These are phyloP conservation scores for Malurus alboscapulatus DNA, from an alignment of 2,113 vertebrate species.

Conservation along the genomic window DNA sequence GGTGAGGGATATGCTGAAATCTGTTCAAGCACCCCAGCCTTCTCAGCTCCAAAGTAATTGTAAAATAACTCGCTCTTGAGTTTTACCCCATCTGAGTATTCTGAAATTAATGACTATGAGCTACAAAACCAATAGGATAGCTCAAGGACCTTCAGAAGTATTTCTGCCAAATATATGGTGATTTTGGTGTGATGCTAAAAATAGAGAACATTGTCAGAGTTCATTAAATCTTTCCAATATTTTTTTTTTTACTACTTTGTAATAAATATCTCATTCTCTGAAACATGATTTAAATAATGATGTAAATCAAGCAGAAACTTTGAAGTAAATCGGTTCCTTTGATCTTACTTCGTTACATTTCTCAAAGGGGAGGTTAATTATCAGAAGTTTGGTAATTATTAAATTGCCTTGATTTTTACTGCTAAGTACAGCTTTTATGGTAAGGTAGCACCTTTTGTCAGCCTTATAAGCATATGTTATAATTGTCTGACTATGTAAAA, in stretches of 20 bases:
- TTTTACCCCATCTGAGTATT: not conserved
- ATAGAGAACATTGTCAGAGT: not conserved
- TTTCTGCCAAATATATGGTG: not conserved
- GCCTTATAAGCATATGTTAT: not conserved
- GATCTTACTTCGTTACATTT: slow-evolving; percentile 48
- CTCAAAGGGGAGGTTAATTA: slow-evolving; percentile 60
- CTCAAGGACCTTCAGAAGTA: not conserved
- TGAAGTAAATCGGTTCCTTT: slow-evolving; percentile 56
- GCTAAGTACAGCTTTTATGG: slow-evolving; percentile 27
- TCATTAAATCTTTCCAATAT: not conserved
- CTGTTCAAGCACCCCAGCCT: not conserved
- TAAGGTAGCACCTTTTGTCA: slow-evolving; percentile 14
- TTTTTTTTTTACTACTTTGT: not conserved
- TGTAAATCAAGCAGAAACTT: slow-evolving; percentile 53
- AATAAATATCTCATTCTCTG: slow-evolving; percentile 35
- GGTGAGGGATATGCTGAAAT: not conserved
- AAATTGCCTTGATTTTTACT: slow-evolving; percentile 47
- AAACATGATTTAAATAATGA: slow-evolving; percentile 55
- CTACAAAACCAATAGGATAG: not conserved
- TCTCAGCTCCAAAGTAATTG: not conserved
- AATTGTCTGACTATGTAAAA: not conserved
- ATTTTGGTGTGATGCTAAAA: slow-evolving; percentile 1
- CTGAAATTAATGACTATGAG: not conserved
- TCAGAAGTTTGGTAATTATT: slow-evolving; percentile 45
- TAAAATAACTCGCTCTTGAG: not conserved